Conservation (phyloP, 1,140 invertebrate genomes). For the Conopomorpha cramerella region DNA sequence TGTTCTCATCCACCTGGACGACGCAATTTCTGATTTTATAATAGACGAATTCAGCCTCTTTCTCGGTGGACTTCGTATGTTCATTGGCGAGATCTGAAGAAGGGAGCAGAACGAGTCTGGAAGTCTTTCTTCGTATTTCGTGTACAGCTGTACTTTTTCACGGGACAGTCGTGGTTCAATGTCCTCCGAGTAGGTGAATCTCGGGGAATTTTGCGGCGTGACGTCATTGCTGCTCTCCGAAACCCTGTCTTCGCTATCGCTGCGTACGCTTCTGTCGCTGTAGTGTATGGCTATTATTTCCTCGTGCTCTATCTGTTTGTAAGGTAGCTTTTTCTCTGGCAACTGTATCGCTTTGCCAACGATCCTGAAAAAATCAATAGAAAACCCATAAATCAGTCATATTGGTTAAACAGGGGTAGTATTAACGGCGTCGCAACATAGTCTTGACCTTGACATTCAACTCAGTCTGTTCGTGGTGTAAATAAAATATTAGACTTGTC, state of each 20-base stretch:
- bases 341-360: conserved; percentile 36
- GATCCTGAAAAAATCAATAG: conserved; percentile 28
- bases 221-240: conserved; percentile 44
- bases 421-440: too few relatives aligned
- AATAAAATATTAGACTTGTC: too few relatives aligned
- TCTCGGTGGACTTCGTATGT: conserved; percentile 34
- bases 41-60: conserved; percentile 38
- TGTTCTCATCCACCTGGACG: conserved; percentile 46
- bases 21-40: conserved; percentile 51
- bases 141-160: conserved; percentile 25
- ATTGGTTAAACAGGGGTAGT: too few relatives aligned
- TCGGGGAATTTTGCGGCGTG: conserved; percentile 42
- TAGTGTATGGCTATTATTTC: conserved; percentile 54
- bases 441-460: too few relatives aligned
- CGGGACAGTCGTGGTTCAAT: conserved; percentile 22
- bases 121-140: conserved; percentile 19
- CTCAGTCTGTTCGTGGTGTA: too few relatives aligned
- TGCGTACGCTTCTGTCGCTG: conserved; percentile 45
- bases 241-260: conserved; percentile 38
- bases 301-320: conserved; percentile 38
- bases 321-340: conserved; percentile 27
- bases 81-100: conserved; percentile 40
- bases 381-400: conserved; percentile 1
- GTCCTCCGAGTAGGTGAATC: conserved; percentile 20
- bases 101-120: conserved; percentile 36